Evolutionary conservation across 2,888 invertebrate species (phyloP).

Genomic region (Seira ritae): DNA sequence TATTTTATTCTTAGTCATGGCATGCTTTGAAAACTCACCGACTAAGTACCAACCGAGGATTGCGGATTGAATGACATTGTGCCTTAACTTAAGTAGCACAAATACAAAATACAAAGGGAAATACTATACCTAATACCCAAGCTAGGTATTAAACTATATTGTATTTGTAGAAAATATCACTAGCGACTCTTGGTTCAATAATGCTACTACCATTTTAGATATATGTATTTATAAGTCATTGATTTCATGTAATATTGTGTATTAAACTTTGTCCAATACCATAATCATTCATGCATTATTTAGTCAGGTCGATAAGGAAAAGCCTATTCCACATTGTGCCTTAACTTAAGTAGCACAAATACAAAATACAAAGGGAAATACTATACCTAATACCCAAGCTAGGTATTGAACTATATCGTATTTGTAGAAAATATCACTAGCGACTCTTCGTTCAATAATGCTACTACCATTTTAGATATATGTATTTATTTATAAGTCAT

Average conservation of each 20-base stretch:
- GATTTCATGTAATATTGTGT: constrained; percentile 11
- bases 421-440: too few relatives aligned
- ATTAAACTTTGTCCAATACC: too few relatives aligned
- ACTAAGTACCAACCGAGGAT: neutral
- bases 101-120: neutral
- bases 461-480: too few relatives aligned
- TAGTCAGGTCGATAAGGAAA: constrained; percentile 40
- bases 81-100: neutral
- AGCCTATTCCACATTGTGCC: neutral
- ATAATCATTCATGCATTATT: constrained; percentile 6
- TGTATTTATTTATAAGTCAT: constrained; percentile 16
- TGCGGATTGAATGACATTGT: too few relatives aligned
- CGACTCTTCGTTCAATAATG: too few relatives aligned
- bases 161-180: too few relatives aligned
- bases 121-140: too few relatives aligned
- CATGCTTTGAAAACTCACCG: neutral
- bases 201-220: too few relatives aligned
- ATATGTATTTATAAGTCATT: constrained; percentile 16
- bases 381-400: too few relatives aligned
- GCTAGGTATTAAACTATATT: too few relatives aligned
- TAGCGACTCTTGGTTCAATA: too few relatives aligned
- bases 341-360: neutral
- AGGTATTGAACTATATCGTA: too few relatives aligned
- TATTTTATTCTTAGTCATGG: neutral
- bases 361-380: neutral